Base-by-base conservation (phyloP, 2,797 vertebrate species). In the Ambastaia sidthimunki region DNA sequence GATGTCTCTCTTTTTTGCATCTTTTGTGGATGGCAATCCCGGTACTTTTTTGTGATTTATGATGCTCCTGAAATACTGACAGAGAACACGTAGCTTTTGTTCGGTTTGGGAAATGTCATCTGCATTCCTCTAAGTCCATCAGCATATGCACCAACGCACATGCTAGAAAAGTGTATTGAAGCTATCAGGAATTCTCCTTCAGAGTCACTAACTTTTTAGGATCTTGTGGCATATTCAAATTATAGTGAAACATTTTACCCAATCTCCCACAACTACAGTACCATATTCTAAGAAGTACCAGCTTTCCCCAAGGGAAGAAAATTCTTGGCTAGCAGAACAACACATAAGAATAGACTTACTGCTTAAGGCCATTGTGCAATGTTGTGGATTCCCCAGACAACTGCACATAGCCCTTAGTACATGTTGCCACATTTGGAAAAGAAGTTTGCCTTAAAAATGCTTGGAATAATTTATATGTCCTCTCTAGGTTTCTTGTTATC, bases 401-500 rank as follows among this genome's bases (percentile, higher is more conserved):
- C 57, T 54, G 62, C 68, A 54, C 68, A 65, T 13, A 50, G 9
- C 57, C 6, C n/a, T 37, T 25, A 52, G 28, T 67, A 52, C 34
- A 73, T 12, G 4, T 80, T 72, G 23, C 37, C 69, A 66, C 80
- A 78, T 82, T 73, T 77, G 66, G 50, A 9, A 55, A 79, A 63
- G 31, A 71, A 63, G 55, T 79, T 54, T 55, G 50, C 19, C 23
- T 73, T 57, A 47, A 57, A 76, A 73, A 48, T 73, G 50, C 34
- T 44, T 66, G 50, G 50, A 67, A 57, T 67, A 57, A 80, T 80
- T 72, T 72, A 65, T 78, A 52, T 48, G 69, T 79, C 60, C 70
- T 72, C 52, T 77, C 41, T 76, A n/a, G 65, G 28, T 50, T 31
- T 77, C 18, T 69, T 82, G 76, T 69, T 74, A 57, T 79, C 63